Conservation (phyloP, 23 tunicate genomes). For the Oikopleura vanhoeffeni region DNA sequence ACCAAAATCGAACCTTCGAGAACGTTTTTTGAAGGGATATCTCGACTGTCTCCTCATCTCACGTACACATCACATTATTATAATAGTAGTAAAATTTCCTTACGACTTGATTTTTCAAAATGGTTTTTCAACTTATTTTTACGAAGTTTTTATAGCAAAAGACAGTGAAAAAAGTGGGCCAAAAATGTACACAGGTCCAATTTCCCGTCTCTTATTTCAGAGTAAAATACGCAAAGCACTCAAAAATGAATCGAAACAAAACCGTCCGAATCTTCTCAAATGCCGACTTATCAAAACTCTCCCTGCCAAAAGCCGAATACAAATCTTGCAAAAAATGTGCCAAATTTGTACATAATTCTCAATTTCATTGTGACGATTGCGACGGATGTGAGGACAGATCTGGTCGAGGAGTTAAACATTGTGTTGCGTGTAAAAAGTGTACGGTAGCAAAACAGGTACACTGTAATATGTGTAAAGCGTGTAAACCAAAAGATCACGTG, state of each 20-base stretch:
- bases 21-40: no score
- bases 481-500: neutral
- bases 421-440: neutral
- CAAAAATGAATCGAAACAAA: slow-evolving; percentile 5
- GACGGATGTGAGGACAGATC: neutral
- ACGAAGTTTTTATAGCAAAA: no score
- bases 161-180: no score
- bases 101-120: no score
- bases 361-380: neutral
- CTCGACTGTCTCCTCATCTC: no score
- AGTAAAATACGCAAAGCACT: neutral
- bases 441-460: neutral
- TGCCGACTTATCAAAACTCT: neutral
- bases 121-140: no score
- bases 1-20: no score
- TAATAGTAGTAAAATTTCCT: no score
- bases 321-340: neutral
- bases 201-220: no score
- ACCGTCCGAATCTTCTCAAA: neutral
- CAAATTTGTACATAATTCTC: neutral
- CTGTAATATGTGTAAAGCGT: neutral
- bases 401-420: neutral
- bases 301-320: neutral
- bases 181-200: no score
- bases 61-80: no score